These are phyloP conservation scores for Tanypteryx hageni DNA, from an alignment of 2,888 invertebrate genomes.

Conservation along the genomic window DNA sequence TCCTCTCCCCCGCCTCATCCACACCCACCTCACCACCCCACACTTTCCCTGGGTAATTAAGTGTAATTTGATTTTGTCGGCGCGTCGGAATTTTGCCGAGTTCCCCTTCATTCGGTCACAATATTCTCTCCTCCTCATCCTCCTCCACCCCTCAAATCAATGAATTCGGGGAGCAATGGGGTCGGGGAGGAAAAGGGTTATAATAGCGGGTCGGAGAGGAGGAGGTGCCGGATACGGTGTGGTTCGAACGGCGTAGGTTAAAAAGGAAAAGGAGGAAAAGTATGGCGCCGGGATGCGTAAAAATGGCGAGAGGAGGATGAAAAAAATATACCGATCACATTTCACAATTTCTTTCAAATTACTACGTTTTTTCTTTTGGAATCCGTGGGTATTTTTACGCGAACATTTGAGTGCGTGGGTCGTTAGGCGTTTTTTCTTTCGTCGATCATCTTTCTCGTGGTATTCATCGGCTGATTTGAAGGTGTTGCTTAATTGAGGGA, in stretches of 20 bases:
- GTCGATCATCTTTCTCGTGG: not conserved
- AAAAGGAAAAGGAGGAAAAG: slow-evolving; percentile 9
- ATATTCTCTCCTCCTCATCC: not conserved
- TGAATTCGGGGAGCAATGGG: slow-evolving; percentile 2
- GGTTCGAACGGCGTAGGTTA: not conserved
- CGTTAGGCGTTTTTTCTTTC: not conserved
- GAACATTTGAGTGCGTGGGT: not conserved
- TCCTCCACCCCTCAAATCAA: not conserved
- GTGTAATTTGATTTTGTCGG: slow-evolving; percentile 31
- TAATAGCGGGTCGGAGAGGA: not conserved
- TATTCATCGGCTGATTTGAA: not conserved
- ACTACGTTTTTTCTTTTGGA: not conserved
- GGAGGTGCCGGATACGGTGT: not conserved
- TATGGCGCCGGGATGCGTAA: not conserved
- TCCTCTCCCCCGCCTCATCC: no score
- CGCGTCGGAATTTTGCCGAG: not conserved
- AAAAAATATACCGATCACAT: not conserved
- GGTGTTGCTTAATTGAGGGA: not conserved
- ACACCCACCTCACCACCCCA: not conserved
- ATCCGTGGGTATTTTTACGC: not conserved
- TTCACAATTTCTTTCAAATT: slow-evolving; percentile 1
- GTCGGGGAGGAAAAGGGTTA: not conserved
- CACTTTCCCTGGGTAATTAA: slow-evolving; percentile 5
- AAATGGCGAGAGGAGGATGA: not conserved
- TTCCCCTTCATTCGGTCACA: slow-evolving; percentile 26